Percentiles rank a stretch among this genome's conserved stretches.
Evolutionary conservation across 2,888 invertebrate genomes (phyloP).

Genomic region (Brachynemurus nebulosus): DNA sequence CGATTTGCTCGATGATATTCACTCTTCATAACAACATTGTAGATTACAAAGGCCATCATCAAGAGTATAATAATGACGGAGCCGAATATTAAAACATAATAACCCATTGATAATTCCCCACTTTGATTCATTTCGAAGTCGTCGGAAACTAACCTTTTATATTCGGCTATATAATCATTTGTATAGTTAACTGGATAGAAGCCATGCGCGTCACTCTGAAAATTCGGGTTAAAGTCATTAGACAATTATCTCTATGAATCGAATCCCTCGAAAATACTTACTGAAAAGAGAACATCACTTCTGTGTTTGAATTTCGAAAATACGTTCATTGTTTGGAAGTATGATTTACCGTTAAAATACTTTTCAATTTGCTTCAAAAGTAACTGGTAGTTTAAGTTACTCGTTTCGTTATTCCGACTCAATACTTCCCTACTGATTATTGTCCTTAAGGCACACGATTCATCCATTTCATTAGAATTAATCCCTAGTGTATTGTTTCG

Average conservation of each 20-base stretch:
- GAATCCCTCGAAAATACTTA: too few species aligned
- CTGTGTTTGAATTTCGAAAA: background rate
- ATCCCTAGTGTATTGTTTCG: background rate
- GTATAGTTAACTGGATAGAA: too few species aligned
- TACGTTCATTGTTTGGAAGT: background rate
- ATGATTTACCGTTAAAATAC: background rate
- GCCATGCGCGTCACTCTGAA: too few species aligned
- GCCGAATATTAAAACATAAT: background rate
- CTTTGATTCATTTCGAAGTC: background rate
- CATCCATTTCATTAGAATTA: background rate
- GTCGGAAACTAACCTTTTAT: background rate
- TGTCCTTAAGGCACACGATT: background rate
- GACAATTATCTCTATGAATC: too few species aligned
- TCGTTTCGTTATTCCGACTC: background rate
- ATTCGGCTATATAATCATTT: too few species aligned
- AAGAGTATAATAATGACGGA: background rate
- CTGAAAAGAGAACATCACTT: background rate
- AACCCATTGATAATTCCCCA: background rate
- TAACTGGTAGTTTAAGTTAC: background rate
- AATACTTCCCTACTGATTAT: background rate
- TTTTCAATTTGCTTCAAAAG: background rate
- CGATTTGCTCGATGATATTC: constrained; percentile 1
- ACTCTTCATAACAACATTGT: background rate
- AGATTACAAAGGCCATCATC: background rate
- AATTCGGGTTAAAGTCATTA: too few species aligned